A percentile compares a stretch with the other conserved stretches of the same genome.
Conservation (phyloP, 2,797 vertebrate genomes). For the Sebastes taczanowskii region DNA sequence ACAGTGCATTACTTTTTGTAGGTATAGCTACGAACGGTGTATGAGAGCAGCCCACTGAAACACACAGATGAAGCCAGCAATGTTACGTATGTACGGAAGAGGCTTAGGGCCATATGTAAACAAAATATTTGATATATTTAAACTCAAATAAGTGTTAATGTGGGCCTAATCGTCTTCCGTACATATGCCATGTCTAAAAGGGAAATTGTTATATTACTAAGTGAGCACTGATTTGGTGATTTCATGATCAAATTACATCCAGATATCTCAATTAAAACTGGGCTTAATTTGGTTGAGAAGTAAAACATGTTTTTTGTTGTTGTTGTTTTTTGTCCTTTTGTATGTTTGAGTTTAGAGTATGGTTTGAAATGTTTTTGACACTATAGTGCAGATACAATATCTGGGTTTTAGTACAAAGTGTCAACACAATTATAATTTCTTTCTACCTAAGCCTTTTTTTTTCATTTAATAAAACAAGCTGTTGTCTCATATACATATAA, state of each 20-base stretch:
- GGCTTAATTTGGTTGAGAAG: not conserved
- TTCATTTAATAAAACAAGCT: not conserved
- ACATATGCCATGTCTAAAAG: not conserved
- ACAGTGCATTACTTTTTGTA: not conserved
- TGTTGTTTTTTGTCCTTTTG: not conserved
- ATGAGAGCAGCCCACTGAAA: not conserved
- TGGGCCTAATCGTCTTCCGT: not conserved
- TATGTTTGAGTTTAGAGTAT: not conserved
- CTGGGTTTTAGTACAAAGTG: not conserved
- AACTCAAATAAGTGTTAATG: not conserved
- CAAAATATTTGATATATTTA: not conserved
- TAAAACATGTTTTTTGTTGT: not conserved
- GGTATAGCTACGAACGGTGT: not conserved
- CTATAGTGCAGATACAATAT: not conserved
- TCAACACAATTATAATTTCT: not conserved
- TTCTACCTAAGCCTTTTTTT: not conserved
- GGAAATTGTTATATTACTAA: not conserved
- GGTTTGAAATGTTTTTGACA: not conserved
- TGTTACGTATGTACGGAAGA: not conserved
- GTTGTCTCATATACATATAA: not conserved
- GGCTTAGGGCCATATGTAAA: not conserved
- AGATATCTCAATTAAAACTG: not conserved
- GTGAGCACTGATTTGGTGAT: not conserved
- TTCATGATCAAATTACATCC: not conserved
- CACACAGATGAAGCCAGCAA: conserved; percentile 9